phyloP scores from a whole-genome alignment of 2,113 vertebrate species.

The Speoplatyrhinus poulsoni region DNA sequence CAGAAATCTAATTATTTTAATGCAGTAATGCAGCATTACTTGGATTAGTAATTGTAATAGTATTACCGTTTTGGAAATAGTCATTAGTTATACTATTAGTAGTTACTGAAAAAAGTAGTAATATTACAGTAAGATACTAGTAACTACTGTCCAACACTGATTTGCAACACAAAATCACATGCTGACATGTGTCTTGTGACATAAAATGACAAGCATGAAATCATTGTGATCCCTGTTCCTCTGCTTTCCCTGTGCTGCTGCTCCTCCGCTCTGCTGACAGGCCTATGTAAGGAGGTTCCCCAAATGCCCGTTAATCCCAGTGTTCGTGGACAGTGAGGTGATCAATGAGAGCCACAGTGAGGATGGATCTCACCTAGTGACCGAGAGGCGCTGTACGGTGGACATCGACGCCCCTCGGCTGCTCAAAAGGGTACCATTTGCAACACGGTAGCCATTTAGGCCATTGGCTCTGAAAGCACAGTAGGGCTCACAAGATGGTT shows the following conservation, averaged over 20 bases:
- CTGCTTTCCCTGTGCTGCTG: neutral
- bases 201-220: neutral
- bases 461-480: too few relatives aligned
- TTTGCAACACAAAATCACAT: slow-evolving; percentile 3
- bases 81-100: too few relatives aligned
- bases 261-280: slow-evolving; percentile 60
- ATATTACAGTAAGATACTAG: too few relatives aligned
- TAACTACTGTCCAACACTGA: too few relatives aligned
- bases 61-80: too few relatives aligned
- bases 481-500: too few relatives aligned
- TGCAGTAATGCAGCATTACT: too few relatives aligned
- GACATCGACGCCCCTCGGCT: slow-evolving; percentile 92
- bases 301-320: slow-evolving; percentile 89
- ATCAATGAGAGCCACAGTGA: slow-evolving; percentile 84
- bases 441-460: too few relatives aligned
- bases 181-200: neutral
- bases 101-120: too few relatives aligned
- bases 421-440: slow-evolving; percentile 85
- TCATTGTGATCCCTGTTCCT: neutral
- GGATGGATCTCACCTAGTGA: slow-evolving; percentile 79
- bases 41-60: too few relatives aligned
- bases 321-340: slow-evolving; percentile 92
- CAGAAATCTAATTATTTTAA: too few relatives aligned
- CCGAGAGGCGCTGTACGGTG: slow-evolving; percentile 88
- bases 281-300: slow-evolving; percentile 94